These are phyloP conservation scores for Hydrochoerus hydrochaeris DNA, from an alignment of 2,113 vertebrate species.

Conservation along the genomic window DNA sequence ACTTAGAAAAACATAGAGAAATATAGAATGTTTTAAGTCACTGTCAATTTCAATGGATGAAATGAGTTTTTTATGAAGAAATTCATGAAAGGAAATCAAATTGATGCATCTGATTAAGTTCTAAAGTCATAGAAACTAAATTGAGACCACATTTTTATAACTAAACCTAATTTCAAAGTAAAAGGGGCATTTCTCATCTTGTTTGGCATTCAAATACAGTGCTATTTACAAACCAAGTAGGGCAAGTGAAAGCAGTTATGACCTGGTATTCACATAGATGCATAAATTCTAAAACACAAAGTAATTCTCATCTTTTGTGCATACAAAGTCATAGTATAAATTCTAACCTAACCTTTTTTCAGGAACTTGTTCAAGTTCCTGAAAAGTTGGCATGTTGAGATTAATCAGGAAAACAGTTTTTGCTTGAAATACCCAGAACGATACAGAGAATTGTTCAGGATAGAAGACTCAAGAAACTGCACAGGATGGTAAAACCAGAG, in stretches of 20 bases:
- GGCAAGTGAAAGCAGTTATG: not conserved
- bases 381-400: not conserved
- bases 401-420: not conserved
- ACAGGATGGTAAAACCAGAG: not conserved
- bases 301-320: not conserved
- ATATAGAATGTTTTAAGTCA: not conserved
- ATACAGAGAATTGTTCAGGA: not conserved
- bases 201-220: not conserved
- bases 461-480: not conserved
- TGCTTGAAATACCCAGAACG: not conserved
- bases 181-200: not conserved
- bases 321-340: not conserved
- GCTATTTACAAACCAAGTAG: not conserved
- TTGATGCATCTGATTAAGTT: not conserved
- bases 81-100: not conserved
- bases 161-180: not conserved
- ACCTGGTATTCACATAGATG: not conserved
- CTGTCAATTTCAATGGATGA: not conserved
- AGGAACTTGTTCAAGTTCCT: not conserved
- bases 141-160: not conserved
- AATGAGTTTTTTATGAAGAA: conserved; percentile 33
- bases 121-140: not conserved
- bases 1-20: not conserved
- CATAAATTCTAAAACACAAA: not conserved
- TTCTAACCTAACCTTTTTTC: not conserved